A percentile compares a stretch with the other conserved stretches of the same genome.
Evolutionary conservation across 2,797 vertebrate genomes (phyloP).

Genomic region (Poeciliopsis presidionis): DNA sequence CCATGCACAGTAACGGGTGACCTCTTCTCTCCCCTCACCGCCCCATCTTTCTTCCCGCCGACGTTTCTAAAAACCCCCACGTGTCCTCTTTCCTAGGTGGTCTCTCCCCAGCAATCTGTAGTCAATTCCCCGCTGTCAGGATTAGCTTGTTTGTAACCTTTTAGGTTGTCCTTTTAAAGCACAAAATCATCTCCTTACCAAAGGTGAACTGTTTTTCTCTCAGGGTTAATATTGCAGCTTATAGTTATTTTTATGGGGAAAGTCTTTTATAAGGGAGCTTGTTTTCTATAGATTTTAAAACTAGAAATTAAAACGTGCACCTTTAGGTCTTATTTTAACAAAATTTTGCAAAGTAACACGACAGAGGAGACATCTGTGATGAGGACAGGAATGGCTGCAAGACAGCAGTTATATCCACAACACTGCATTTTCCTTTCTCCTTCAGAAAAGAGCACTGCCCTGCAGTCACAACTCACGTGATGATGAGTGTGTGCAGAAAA

Average conservation of each 20-base stretch:
- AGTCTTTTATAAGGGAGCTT: background rate
- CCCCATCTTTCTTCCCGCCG: slow-evolving; percentile 12
- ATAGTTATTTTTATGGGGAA: background rate
- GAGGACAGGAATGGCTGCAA: slow-evolving; percentile 29
- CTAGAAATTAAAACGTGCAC: background rate
- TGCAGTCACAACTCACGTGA: slow-evolving; percentile 70
- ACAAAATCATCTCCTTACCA: slow-evolving; percentile 2
- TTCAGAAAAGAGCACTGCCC: slow-evolving; percentile 66
- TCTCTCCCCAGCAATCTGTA: slow-evolving; percentile 41
- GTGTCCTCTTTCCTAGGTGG: slow-evolving; percentile 55
- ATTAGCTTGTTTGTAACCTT: slow-evolving; percentile 61
- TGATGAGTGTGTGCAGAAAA: slow-evolving; percentile 28
- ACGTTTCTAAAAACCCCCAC: background rate
- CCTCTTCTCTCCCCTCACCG: slow-evolving; percentile 27
- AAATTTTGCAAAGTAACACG: slow-evolving; percentile 20
- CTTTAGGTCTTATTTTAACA: background rate
- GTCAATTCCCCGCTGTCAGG: slow-evolving; percentile 41
- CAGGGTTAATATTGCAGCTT: too few species aligned
- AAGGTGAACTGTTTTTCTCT: background rate
- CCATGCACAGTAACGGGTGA: slow-evolving; percentile 17
- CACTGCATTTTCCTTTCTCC: slow-evolving; percentile 55
- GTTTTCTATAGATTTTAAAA: background rate
- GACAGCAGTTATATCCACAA: slow-evolving; percentile 57
- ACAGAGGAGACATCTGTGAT: slow-evolving; percentile 11
- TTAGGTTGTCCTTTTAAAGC: slow-evolving; percentile 39